Percentiles rank a stretch among this genome's conserved stretches.
Evolutionary conservation across 2,113 vertebrate genomes (phyloP).

Genomic region (Atlantisia rogersi): DNA sequence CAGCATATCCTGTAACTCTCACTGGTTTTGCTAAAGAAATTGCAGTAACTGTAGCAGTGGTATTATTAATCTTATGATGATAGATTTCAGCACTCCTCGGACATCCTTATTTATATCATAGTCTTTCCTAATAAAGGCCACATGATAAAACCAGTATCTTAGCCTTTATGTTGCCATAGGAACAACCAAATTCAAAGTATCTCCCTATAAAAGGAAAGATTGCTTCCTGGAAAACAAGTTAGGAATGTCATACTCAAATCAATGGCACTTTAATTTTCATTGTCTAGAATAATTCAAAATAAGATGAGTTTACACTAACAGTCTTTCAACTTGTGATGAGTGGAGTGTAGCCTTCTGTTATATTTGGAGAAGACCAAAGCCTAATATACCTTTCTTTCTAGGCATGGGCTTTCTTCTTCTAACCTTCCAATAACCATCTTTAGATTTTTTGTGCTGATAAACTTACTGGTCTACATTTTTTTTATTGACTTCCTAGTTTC

Average conservation of each 20-base stretch:
- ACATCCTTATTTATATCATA: not conserved
- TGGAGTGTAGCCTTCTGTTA: not conserved
- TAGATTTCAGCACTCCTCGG: not conserved
- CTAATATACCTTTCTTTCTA: not conserved
- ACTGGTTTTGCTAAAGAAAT: not conserved
- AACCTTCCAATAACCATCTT: not conserved
- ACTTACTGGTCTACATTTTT: not conserved
- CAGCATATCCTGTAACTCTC: not conserved
- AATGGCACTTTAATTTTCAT: not conserved
- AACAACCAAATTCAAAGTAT: not conserved
- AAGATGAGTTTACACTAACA: not conserved
- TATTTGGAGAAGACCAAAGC: not conserved
- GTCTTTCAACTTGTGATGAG: not conserved
- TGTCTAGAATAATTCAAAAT: not conserved
- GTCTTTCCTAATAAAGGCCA: not conserved
- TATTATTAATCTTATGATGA: not conserved
- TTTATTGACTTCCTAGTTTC: not conserved
- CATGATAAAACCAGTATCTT: not conserved
- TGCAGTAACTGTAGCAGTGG: not conserved
- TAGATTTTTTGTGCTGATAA: not conserved
- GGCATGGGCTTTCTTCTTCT: not conserved
- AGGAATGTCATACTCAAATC: not conserved
- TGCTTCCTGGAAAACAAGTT: not conserved
- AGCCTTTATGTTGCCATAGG: conserved; percentile 1
- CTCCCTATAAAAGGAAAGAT: not conserved